Evolutionary conservation across 2,113 vertebrate species (phyloP), one percentile per base, ranked within the genome.

Genomic region (Danio rerio): DNA sequence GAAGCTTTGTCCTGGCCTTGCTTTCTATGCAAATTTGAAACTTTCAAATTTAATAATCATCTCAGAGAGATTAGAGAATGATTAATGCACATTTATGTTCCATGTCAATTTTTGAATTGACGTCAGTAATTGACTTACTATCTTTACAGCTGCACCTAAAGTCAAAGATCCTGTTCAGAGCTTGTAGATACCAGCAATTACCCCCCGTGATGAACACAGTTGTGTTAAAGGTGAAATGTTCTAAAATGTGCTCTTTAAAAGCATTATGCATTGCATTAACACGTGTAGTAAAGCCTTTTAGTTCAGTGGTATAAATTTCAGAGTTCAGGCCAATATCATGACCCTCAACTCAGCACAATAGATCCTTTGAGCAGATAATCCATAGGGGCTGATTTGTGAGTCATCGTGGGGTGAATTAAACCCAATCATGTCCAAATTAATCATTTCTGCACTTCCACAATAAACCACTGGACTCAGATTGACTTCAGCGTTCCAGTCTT

Each of bases 301-400:
- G 85, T 91, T 93, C 87, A 76, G 84, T 91, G 88, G 91, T 95
- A 93, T 94, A 91, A 96, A 95, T 93, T 92, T 93, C 2, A 53
- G 21, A 87, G 89, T 85, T 85, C 50, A 82, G 83, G 88, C 91
- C 90, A 81, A 91, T 96, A 94, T 91, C 93, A 89, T 91, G 93
- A 94, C 93, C 92, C 91, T 92, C 92, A 88, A 94, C 94, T 92
- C 92, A 89, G 89, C 89, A 90, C 91, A 94, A 95, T 93, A 90
- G 93, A 94, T 93, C 85, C 85, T 69, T 81, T 86, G 83, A 95
- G 87, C 93, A 93, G 90, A 92, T 95, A 95, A 96, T 96, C 96
- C 91, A 95, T 95, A 92, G 83, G n/a, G 80, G 91, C 91, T 96
- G 95, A 96, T 96, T 96, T 95, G 94, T 96, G 92, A 93, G 94